These are phyloP conservation scores for Bothrops jararaca DNA, from an alignment of 2,113 vertebrate species.

Conservation along the genomic window DNA sequence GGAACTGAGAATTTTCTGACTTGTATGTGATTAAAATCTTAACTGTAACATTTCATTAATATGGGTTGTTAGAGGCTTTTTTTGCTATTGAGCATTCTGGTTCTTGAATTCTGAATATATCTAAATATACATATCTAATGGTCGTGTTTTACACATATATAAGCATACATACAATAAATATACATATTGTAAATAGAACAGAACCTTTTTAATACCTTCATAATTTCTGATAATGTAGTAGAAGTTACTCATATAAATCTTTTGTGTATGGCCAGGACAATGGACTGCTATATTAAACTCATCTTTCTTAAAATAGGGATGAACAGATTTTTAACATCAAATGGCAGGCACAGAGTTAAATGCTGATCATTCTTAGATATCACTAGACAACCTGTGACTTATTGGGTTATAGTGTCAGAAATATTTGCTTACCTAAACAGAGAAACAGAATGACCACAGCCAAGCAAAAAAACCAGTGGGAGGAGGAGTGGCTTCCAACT, in stretches of 20 bases:
- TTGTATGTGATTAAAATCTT: slow-evolving; percentile 53
- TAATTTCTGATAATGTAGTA: slow-evolving; percentile 27
- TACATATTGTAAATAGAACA: not conserved
- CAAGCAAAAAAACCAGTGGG: not conserved
- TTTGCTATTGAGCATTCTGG: slow-evolving; percentile 9
- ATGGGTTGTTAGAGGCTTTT: slow-evolving; percentile 3
- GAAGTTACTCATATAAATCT: slow-evolving; percentile 39
- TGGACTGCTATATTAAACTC: slow-evolving; percentile 28
- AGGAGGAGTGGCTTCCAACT: not conserved
- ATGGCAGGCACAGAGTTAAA: slow-evolving; percentile 21
- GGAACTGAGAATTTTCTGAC: slow-evolving; percentile 55
- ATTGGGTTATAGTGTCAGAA: not conserved
- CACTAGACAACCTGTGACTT: not conserved
- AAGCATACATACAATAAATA: not conserved
- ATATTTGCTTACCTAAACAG: not conserved
- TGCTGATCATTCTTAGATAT: not conserved
- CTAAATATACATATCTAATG: rapidly evolving
- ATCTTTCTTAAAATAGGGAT: slow-evolving; percentile 37
- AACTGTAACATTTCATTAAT: slow-evolving; percentile 45
- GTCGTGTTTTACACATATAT: not conserved
- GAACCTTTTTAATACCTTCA: slow-evolving; percentile 1
- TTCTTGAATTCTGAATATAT: not conserved
- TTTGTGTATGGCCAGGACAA: slow-evolving; percentile 27
- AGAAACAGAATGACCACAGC: not conserved
- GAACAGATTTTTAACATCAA: slow-evolving; percentile 17